Evolutionary conservation across 1,140 invertebrate genomes (phyloP).

Genomic region (Drosophila sucinea): DNA sequence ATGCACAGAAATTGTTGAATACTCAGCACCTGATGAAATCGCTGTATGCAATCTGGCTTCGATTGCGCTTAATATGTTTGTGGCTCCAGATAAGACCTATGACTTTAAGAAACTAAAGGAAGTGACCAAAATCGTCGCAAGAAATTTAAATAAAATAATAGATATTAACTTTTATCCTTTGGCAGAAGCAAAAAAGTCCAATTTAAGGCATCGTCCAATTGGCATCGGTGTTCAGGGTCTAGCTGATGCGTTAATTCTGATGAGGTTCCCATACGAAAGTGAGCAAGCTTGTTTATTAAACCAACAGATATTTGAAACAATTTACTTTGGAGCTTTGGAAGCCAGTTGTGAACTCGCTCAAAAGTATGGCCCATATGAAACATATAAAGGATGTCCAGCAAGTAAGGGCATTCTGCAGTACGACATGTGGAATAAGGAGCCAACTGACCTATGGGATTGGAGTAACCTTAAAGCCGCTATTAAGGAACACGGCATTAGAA

Average conservation of each 20-base stretch:
- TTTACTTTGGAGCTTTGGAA: constrained; percentile 98
- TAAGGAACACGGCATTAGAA: constrained; percentile 94
- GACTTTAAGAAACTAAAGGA: constrained; percentile 95
- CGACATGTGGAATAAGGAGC: constrained; percentile 98
- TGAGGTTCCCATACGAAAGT: constrained; percentile 96
- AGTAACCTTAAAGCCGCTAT: constrained; percentile 92
- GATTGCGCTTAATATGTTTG: constrained; percentile 98
- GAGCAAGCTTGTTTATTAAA: constrained; percentile 94
- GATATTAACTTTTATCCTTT: constrained; percentile 99
- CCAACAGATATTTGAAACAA: constrained; percentile 98
- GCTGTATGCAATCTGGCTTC: constrained; percentile 99
- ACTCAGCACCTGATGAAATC: constrained; percentile 95
- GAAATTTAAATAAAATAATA: constrained; percentile 98
- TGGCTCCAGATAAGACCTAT: constrained; percentile 90
- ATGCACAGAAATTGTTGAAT: constrained; percentile 99
- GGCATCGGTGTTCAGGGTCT: constrained; percentile 98
- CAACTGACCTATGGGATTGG: constrained; percentile 97
- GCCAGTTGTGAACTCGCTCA: constrained; percentile 98
- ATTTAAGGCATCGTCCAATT: constrained; percentile 97
- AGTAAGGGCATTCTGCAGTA: constrained; percentile 98
- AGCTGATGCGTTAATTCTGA: constrained; percentile 97
- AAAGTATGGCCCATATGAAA: constrained; percentile 93
- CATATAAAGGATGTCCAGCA: constrained; percentile 95
- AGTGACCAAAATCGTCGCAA: constrained; percentile 94
- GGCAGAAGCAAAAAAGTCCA: constrained; percentile 93